Base-by-base conservation (phyloP, 2,888 invertebrate species). In the Habrosyne pyritoides region DNA sequence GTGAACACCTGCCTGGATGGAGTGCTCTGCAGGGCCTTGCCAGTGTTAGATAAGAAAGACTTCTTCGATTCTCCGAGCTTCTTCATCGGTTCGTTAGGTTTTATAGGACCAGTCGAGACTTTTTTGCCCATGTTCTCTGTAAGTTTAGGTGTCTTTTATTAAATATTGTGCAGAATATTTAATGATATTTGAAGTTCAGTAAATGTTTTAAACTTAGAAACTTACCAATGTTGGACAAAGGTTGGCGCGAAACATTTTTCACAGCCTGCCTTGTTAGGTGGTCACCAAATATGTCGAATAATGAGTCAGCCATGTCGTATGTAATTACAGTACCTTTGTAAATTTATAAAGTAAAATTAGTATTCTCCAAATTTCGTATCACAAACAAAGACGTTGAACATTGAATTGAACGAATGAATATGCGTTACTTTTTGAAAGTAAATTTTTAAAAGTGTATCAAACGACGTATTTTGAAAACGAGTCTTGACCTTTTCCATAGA, bases 61-160 rank as follows among this genome's bases (percentile, higher is more conserved):
- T 90, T 91, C 60, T 91, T 91, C 0, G 67, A 62, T 14, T 83
- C 84, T 12, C 79, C 78, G 1, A 71, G 67, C 58, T 87, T 89
- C 62, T 90, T 89, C 1, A 83, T 47, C 1, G 91, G 86, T 53
- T 88, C 89, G 47, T 86, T 88, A 0, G 85, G 87, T 59, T 91
- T 91, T 6, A 84, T 57, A 1, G 89, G 88, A 2, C 86, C 88
- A 5, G 73, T 56, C 10, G 83, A 75, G 6, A 81, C 73, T 0
- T 71, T 74, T 72, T 91, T 91, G 0, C 91, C 91, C 71, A 88
- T 80, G 59, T 91, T 91, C 69, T 91, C 91, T 91, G 66, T 10
- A 49, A 52, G 49, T 18, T 2, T 33, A 18, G 28, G 21, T 5
- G 24, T 21, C 24, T n/a, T 49, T 21, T 12, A 14, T 33, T 5